Evolutionary conservation across 1,140 invertebrate genomes (phyloP).

Genomic region (Drosophila bocqueti): DNA sequence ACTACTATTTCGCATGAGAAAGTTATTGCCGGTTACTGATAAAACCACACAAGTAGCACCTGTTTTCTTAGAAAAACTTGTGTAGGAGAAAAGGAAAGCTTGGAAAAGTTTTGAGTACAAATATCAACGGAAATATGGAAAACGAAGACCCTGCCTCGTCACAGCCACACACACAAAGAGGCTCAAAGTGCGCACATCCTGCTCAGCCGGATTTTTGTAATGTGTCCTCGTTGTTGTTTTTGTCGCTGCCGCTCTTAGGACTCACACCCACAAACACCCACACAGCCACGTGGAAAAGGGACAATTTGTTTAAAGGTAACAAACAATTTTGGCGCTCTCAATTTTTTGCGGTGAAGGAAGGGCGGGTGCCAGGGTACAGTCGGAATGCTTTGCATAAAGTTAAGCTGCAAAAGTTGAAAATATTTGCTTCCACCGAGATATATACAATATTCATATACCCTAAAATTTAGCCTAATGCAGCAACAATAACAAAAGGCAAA

Average conservation of each 20-base stretch:
- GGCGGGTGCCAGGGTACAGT: conserved; percentile 1
- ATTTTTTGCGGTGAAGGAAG: conserved; percentile 16
- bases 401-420: conserved; percentile 71
- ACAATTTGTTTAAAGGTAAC: conserved; percentile 80
- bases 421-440: conserved; percentile 56
- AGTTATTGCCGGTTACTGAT: conserved; percentile 2
- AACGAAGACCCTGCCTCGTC: conserved; percentile 17
- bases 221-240: conserved; percentile 55
- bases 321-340: conserved; percentile 66
- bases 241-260: conserved; percentile 28
- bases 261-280: conserved; percentile 17
- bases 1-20: background rate
- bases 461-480: conserved; percentile 44
- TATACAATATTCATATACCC: conserved; percentile 42
- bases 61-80: conserved; percentile 12
- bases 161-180: conserved; percentile 27
- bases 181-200: conserved; percentile 72
- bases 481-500: conserved; percentile 64
- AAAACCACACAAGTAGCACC: conserved; percentile 16
- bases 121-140: conserved; percentile 75
- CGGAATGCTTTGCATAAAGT: conserved; percentile 71
- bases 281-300: conserved; percentile 49
- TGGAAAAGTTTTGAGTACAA: conserved; percentile 64
- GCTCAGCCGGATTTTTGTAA: conserved; percentile 70
- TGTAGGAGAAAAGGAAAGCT: conserved; percentile 31